Conservation (phyloP, 1,140 invertebrate species). For the Drosophila kanapiae region DNA sequence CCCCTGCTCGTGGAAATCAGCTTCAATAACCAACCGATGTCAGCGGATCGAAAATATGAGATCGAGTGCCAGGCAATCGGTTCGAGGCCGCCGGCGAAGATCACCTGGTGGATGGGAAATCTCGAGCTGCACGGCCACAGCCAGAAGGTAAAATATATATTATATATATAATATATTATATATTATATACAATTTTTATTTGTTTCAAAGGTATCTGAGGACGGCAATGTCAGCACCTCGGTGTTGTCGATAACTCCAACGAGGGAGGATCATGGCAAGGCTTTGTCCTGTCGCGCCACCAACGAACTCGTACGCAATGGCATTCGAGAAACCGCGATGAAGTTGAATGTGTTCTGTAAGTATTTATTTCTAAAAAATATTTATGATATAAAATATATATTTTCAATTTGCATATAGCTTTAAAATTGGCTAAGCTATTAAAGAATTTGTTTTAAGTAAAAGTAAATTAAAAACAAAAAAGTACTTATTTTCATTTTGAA, state of each 20-base stretch:
- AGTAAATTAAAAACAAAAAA: too few species aligned
- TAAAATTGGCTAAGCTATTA: too few species aligned
- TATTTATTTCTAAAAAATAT: conserved; percentile 65
- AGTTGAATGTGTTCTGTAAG: conserved; percentile 94
- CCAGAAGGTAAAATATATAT: conserved; percentile 68
- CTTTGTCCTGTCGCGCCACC: conserved; percentile 92
- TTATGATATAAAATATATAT: too few species aligned
- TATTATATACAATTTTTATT: neutral
- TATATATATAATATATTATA: neutral
- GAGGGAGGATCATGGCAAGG: conserved; percentile 91
- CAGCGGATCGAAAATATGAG: conserved; percentile 91
- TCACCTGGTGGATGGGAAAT: conserved; percentile 93
- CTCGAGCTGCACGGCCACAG: conserved; percentile 87
- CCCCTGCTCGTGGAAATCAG: conserved; percentile 92
- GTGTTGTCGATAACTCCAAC: conserved; percentile 91
- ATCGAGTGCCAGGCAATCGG: conserved; percentile 92
- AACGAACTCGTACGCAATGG: conserved; percentile 91
- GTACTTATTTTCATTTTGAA: too few species aligned
- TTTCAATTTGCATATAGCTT: too few species aligned
- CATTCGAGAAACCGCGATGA: conserved; percentile 91
- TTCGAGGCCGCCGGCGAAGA: conserved; percentile 91
- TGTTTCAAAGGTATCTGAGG: conserved; percentile 89
- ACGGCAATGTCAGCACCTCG: conserved; percentile 93
- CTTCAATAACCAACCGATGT: conserved; percentile 92
- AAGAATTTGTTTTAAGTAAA: too few species aligned